Base-by-base conservation (phyloP, 2,888 invertebrate species). In the Allophyes oxyacanthae region DNA sequence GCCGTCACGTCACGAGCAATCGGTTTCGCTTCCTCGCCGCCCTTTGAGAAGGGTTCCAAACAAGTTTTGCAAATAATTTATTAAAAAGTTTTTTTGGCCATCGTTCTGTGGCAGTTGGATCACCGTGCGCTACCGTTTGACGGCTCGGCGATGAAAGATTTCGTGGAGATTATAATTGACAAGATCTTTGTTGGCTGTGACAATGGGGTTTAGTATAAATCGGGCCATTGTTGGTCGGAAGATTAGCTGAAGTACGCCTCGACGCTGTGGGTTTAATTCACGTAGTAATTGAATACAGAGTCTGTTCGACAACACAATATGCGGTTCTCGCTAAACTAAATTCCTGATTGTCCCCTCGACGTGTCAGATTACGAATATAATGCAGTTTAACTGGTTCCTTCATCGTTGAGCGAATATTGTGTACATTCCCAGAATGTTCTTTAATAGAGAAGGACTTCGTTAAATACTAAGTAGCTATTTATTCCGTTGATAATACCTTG, bases 51-150 rank as follows among this genome's bases (percentile, higher is more conserved):
- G 92, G 92, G 91, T 90, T 84, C 85, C 73, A 83, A 90, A 83
- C 91, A 88, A 91, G 91, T 92, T 92, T 92, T 81, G 91, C 93
- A 92, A 92, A 92, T 93, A 89, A 92, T 92, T 91, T 91, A 91
- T 89, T 91, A 90, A 88, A 85, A 86, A 80, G 77, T 84, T 87
- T 88, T 85, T 87, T 85, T 86, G 78, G 79, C 65, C 68, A 72
- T 67, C 32, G 68, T 75, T 69, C 70, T 43, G 73, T 78, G 80
- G 86, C 87, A 85, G 87, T 86, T 81, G 85, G 84, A 71, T 78
- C 82, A 83, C 84, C 77, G 83, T 82, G 81, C 82, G 91, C 92
- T 93, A 92, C 93, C 87, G 92, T 91, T 90, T 91, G 91, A 91
- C 87, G 88, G 83, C 78, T 83, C 77, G 78, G 83, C 87, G 75